phyloP scores from a whole-genome alignment of 2,113 vertebrate genomes.

The Triplophysa dalaica region DNA sequence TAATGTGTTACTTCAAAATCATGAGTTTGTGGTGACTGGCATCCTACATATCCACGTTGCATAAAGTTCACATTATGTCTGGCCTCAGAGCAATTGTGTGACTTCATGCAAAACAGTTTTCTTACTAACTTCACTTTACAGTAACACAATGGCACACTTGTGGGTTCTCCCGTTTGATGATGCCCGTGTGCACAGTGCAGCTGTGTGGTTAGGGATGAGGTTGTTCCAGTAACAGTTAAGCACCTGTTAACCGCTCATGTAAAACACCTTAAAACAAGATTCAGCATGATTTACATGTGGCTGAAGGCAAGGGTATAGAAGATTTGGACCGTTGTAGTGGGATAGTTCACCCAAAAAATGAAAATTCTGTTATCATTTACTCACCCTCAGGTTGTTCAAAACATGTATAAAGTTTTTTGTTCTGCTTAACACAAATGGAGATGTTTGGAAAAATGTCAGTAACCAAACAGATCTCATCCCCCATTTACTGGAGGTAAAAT shows the following conservation, averaged over 20 bases:
- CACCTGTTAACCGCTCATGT: conserved; percentile 68
- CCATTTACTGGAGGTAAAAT: too few species aligned
- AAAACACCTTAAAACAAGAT: conserved; percentile 33
- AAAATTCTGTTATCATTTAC: too few species aligned
- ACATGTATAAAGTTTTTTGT: too few species aligned
- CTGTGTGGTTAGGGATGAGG: conserved; percentile 56
- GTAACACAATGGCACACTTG: conserved; percentile 23
- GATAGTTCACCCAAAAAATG: too few species aligned
- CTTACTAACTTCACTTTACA: conserved; percentile 18
- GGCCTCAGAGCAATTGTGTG: not conserved
- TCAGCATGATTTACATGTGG: conserved; percentile 43
- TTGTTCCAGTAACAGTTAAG: conserved; percentile 60
- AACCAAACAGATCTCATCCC: too few species aligned
- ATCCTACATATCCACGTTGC: not conserved
- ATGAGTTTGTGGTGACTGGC: not conserved
- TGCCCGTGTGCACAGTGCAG: conserved; percentile 55
- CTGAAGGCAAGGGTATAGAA: conserved; percentile 29
- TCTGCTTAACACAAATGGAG: too few species aligned
- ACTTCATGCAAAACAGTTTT: conserved; percentile 12
- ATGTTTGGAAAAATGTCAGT: too few species aligned
- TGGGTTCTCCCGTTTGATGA: conserved; percentile 51
- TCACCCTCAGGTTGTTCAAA: too few species aligned
- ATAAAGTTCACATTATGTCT: not conserved
- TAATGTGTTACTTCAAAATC: too few species aligned
- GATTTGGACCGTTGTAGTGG: not conserved